Conservation (phyloP, 2,113 vertebrate genomes). For the Mohoua ochrocephala region DNA sequence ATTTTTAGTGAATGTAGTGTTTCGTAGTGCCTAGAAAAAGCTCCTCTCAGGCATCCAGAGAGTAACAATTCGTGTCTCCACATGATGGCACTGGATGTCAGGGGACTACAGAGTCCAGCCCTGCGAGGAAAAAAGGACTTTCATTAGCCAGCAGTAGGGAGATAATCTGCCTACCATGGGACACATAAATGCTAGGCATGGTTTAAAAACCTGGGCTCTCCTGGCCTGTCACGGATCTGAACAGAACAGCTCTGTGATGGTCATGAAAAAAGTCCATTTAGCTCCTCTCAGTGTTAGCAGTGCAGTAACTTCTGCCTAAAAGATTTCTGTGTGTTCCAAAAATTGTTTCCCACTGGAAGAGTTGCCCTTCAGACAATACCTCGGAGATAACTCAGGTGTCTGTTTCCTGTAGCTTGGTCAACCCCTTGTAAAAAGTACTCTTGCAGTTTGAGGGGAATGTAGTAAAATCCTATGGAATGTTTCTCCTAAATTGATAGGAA, state of each 20-base stretch:
- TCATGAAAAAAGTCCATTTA: background rate
- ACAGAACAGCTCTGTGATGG: background rate
- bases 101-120: background rate
- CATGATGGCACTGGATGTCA: background rate
- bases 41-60: background rate
- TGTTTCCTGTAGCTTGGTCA: background rate
- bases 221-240: background rate
- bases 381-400: background rate
- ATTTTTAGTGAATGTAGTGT: background rate
- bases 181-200: background rate
- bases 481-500: background rate
- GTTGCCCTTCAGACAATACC: background rate
- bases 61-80: background rate
- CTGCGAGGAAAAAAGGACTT: background rate
- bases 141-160: background rate
- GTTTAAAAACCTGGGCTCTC: background rate
- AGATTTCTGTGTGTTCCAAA: background rate
- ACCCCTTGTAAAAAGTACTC: background rate
- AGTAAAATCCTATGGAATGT: background rate
- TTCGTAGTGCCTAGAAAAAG: background rate
- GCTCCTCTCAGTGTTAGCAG: background rate
- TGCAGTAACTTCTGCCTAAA: background rate
- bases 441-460: background rate
- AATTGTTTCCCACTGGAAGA: background rate
- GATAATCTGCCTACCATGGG: background rate